Base-by-base conservation (phyloP, 2,113 vertebrate species). In the Plestiodon gilberti region DNA sequence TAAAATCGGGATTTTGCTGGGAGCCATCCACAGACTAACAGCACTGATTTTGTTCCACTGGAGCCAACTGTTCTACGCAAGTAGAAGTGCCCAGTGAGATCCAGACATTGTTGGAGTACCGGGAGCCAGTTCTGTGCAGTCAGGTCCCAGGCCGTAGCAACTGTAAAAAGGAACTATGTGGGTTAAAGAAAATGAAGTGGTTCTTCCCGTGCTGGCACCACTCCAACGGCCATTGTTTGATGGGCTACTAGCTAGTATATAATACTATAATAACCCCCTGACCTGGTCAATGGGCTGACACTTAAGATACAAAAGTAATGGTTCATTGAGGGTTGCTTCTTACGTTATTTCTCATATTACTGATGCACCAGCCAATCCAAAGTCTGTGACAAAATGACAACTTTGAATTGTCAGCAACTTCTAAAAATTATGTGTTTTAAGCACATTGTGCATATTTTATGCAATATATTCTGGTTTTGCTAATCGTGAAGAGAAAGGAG, bases 1-100 rank as follows among this genome's bases (percentile, higher is more conserved):
- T 65, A 89, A 76, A 89, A 65, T 74, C 48, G 78, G 87, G 55
- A 43, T 79, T 77, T 40, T 30, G 59, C 85, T 55, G 73, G 28
- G 77, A 93, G 82, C 84, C 84, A 86, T 14, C 20, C 74, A 88
- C 35, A 79, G 43, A 73, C 13, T 17, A 82, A 59, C n/a, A 70
- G 3, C 74, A 52, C 74, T 76, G 28, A 28, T n/a, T 2, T n/a
- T n/a, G 28, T n/a, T 76, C 74, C 33, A 9, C 22, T 11, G 77
- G 35, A 78, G 30, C 22, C 57, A 78, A 22, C 57, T 61, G 35
- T 13, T 52, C 20, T 48, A 28, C 28, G 20, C 52, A 38, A 75
- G 17, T 75, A 3, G 28, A 70, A 61, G 33, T n/a, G 33, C 48
- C 28, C 33, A 82, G n/a, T 38, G 11, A 80, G 62, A 59, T 10